Evolutionary conservation across 2,113 vertebrate species (phyloP).

Genomic region (Lepus americanus): DNA sequence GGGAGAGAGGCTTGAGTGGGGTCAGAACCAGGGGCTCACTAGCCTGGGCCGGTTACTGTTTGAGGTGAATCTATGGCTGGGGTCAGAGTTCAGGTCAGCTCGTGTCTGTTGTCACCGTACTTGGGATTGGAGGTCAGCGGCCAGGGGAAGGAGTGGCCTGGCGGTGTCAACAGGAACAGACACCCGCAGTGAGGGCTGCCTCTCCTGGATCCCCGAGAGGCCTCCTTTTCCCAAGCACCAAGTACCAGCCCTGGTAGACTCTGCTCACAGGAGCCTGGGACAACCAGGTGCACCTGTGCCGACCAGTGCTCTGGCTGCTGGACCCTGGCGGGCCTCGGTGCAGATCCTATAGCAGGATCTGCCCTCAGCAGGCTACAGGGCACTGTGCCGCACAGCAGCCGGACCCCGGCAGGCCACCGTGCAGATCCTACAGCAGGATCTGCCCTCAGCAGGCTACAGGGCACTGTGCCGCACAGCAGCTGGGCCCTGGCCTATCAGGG

Average conservation of each 20-base stretch:
- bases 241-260: neutral
- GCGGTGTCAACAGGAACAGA: no score
- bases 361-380: rapidly evolving
- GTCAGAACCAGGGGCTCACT: neutral
- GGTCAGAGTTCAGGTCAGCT: neutral
- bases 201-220: neutral
- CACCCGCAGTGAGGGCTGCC: rapidly evolving
- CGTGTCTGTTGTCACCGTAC: neutral
- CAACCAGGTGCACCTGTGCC: no score
- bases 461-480: neutral
- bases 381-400: neutral
- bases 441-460: rapidly evolving
- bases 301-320: rapidly evolving
- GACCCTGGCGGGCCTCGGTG: neutral
- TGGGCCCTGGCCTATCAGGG: rapidly evolving
- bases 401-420: no score
- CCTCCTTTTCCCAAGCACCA: neutral
- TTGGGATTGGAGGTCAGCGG: neutral
- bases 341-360: rapidly evolving
- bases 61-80: neutral
- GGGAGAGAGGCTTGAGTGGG: neutral
- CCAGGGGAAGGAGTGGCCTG: rapidly evolving
- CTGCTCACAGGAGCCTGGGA: rapidly evolving
- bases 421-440: rapidly evolving
- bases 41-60: neutral